phyloP scores from a whole-genome alignment of 1,140 invertebrate genomes.

The Aethina tumida region DNA sequence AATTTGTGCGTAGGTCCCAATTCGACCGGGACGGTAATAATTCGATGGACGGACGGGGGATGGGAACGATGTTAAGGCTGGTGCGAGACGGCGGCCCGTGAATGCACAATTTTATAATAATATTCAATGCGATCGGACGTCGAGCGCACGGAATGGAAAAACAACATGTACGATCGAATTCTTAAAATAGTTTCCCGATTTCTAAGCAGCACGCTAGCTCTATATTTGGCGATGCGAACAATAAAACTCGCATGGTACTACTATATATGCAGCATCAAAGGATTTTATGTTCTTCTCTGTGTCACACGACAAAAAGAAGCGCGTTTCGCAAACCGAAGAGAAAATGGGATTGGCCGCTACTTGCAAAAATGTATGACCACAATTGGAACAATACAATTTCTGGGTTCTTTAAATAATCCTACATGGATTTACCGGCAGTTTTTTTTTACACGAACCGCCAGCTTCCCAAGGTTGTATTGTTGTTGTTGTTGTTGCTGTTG shows the following conservation, averaged over 20 bases:
- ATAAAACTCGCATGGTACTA: constrained; percentile 16
- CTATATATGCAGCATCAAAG: constrained; percentile 16
- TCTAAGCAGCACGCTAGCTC: constrained; percentile 23
- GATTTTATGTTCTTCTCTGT: constrained; percentile 8
- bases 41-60: not conserved
- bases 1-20: not conserved
- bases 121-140: constrained; percentile 10
- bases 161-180: constrained; percentile 13
- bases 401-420: no score
- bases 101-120: no score
- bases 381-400: no score
- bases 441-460: not conserved
- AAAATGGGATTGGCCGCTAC: no score
- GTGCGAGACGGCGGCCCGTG: no score
- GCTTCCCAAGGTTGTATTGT: not conserved
- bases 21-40: not conserved
- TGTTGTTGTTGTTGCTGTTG: not conserved
- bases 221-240: constrained; percentile 23
- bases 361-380: no score
- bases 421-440: constrained; percentile 5
- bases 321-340: not conserved
- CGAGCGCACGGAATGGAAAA: constrained; percentile 13
- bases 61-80: no score
- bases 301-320: not conserved
- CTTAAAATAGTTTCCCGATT: constrained; percentile 18